These are phyloP conservation scores for Andricus curvator DNA, from an alignment of 2,888 invertebrate genomes.

Conservation along the genomic window DNA sequence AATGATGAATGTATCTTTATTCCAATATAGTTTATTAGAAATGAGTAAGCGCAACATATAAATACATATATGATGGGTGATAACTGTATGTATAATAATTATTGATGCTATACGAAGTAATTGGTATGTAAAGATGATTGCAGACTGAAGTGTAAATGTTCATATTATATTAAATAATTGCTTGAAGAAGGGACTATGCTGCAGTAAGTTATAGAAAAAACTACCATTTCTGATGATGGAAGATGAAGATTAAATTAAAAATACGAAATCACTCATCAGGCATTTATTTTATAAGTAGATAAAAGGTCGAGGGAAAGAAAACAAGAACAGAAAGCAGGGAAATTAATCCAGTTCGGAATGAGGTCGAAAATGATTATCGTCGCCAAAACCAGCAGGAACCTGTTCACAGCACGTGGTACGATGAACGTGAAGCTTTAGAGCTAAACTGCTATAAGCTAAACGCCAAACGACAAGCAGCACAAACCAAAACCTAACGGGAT, in stretches of 20 bases:
- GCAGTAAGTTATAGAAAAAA: not conserved
- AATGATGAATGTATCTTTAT: no score
- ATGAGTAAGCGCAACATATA: no score
- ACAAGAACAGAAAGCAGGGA: not conserved
- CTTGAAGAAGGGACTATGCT: not conserved
- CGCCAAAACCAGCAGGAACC: slow-evolving; percentile 65
- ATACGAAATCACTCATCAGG: no score
- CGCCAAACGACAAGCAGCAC: slow-evolving; percentile 48
- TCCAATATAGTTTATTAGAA: no score
- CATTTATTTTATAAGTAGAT: no score
- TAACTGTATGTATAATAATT: not conserved
- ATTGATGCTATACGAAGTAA: slow-evolving; percentile 21
- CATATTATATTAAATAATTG: not conserved
- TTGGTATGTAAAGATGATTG: slow-evolving; percentile 16
- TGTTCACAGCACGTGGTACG: slow-evolving; percentile 62
- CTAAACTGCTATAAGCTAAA: slow-evolving; percentile 41
- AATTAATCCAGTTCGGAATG: not conserved
- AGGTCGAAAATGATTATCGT: slow-evolving; percentile 41
- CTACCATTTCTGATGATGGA: no score
- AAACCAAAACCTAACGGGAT: slow-evolving; percentile 70
- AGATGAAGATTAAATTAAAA: no score
- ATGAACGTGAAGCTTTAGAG: slow-evolving; percentile 48
- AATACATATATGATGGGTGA: not conserved
- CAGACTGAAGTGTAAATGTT: not conserved
- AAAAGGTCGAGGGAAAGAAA: not conserved